phyloP scores from a whole-genome alignment of 2,797 vertebrate species.

The Tamandua tetradactyla region DNA sequence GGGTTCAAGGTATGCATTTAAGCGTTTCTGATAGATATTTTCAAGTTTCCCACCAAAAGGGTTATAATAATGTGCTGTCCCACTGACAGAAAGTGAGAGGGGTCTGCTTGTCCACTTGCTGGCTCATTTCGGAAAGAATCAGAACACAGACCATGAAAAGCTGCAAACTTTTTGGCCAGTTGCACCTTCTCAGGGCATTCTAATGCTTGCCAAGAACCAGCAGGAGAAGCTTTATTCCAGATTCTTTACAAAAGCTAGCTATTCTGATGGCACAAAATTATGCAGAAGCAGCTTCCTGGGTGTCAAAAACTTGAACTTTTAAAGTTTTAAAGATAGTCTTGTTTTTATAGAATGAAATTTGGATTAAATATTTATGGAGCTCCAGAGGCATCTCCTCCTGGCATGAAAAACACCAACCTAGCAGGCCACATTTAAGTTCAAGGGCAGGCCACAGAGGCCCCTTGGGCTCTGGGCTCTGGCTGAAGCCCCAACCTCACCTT shows the following conservation, averaged over 20 bases:
- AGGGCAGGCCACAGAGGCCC: neutral
- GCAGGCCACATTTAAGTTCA: neutral
- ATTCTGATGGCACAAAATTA: neutral
- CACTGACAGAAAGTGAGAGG: neutral
- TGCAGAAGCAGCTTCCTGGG: neutral
- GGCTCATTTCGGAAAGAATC: neutral
- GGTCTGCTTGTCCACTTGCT: neutral
- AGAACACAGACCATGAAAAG: neutral
- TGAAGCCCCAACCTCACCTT: neutral
- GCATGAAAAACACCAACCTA: neutral
- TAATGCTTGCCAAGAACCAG: neutral
- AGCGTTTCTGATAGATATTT: neutral
- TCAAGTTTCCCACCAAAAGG: neutral
- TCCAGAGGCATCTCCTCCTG: neutral
- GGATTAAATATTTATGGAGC: neutral
- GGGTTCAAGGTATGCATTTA: neutral
- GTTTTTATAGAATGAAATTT: neutral
- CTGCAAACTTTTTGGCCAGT: too few species aligned
- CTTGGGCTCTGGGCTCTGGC: neutral
- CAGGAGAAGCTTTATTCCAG: neutral
- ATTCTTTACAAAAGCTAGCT: neutral
- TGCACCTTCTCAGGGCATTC: neutral
- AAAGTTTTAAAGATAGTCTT: neutral
- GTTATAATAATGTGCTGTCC: neutral
- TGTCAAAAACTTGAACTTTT: neutral